A percentile compares a stretch with the other conserved stretches of the same genome.
Evolutionary conservation across 2,113 vertebrate genomes (phyloP).

Genomic region (Papio anubis): DNA sequence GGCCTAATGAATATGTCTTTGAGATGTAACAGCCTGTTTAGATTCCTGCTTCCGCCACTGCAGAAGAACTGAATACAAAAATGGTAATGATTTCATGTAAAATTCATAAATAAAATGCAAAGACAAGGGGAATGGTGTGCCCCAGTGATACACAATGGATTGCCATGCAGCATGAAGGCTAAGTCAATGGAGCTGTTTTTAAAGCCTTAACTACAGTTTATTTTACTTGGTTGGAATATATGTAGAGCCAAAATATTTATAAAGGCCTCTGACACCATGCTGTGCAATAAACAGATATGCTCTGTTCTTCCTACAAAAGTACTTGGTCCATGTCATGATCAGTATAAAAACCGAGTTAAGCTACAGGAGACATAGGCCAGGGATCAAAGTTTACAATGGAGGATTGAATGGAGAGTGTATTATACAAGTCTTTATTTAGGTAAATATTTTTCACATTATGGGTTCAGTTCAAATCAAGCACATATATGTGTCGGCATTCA

Average conservation of each 20-base stretch:
- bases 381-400: constrained; percentile 6
- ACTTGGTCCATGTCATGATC: neutral
- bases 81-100: constrained; percentile 81
- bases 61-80: constrained; percentile 78
- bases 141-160: constrained; percentile 22
- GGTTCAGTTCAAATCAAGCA: neutral
- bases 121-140: constrained; percentile 73
- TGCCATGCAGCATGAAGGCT: constrained; percentile 48
- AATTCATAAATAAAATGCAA: constrained; percentile 83
- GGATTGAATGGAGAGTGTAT: neutral
- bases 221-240: constrained; percentile 67
- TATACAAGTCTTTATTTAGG: neutral
- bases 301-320: constrained; percentile 48
- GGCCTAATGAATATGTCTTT: constrained; percentile 85
- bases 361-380: neutral
- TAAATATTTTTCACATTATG: constrained; percentile 1
- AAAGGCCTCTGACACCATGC: constrained; percentile 51
- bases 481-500: neutral
- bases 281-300: constrained; percentile 40
- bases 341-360: neutral
- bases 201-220: constrained; percentile 31
- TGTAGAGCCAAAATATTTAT: constrained; percentile 64
- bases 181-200: constrained; percentile 68
- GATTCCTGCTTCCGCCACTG: constrained; percentile 80
- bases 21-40: constrained; percentile 82